A percentile compares a stretch with the other conserved stretches of the same genome.
These are phyloP conservation scores for Phyllotis vaccarum DNA, from an alignment of 2,797 vertebrate species.

Conservation along the genomic window DNA sequence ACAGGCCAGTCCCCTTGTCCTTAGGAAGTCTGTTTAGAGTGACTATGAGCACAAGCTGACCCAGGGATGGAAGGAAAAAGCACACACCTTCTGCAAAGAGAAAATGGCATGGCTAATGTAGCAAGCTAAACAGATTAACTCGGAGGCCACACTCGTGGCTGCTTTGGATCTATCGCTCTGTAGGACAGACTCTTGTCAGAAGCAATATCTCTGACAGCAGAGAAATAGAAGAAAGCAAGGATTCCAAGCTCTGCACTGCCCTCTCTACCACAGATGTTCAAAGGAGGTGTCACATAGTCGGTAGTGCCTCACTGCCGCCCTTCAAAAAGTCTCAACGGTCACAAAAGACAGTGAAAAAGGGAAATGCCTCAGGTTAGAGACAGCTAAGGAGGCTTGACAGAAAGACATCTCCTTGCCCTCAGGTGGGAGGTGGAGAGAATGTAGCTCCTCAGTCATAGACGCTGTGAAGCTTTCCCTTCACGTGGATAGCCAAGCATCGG, in stretches of 20 bases:
- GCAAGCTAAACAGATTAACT: not conserved
- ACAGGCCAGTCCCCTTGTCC: not conserved
- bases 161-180: not conserved
- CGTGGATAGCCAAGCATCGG: not conserved
- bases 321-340: not conserved
- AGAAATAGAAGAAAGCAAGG: not conserved
- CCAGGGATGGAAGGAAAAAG: not conserved
- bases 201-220: not conserved
- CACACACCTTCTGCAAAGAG: rapidly evolving
- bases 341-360: not conserved
- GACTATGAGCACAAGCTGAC: not conserved
- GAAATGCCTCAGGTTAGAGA: not conserved
- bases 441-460: not conserved
- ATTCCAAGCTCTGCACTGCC: not conserved
- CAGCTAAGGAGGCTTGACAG: not conserved
- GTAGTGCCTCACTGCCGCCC: not conserved
- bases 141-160: not conserved
- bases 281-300: not conserved
- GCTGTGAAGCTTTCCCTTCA: not conserved
- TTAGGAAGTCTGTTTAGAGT: no score
- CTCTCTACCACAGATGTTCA: not conserved
- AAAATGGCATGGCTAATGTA: not conserved
- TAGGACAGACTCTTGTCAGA: not conserved
- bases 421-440: not conserved
- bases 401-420: not conserved